Percentiles rank a stretch among this genome's conserved stretches.
phyloP scores from a whole-genome alignment of 2,888 invertebrate genomes.

The Mimachlamys varia region DNA sequence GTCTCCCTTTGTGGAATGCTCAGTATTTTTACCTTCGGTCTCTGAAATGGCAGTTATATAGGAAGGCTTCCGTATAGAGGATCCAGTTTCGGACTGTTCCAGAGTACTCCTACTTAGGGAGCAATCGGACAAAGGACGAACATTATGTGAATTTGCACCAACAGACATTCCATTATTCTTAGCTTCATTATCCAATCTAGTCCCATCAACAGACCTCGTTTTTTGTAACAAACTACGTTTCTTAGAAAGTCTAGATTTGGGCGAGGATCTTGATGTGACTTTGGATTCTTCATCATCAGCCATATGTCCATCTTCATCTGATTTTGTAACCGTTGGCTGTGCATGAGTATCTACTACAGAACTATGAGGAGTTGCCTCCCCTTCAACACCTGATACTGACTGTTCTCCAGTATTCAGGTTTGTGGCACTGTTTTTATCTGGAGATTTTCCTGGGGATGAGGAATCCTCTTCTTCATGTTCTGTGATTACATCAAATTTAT shows the following conservation, averaged over 20 bases:
- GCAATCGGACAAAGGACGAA: not conserved
- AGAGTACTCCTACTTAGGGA: not conserved
- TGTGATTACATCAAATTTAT: not conserved
- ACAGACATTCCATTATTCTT: not conserved
- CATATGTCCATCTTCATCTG: not conserved
- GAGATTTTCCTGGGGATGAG: constrained; percentile 2
- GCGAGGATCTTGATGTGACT: not conserved
- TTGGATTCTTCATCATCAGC: not conserved
- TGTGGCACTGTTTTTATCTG: not conserved
- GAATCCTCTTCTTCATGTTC: not conserved
- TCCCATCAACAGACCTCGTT: not conserved
- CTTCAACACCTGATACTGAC: not conserved
- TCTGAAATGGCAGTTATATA: not conserved
- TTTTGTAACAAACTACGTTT: not conserved
- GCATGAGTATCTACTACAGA: not conserved
- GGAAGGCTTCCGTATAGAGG: not conserved
- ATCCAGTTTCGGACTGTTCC: not conserved
- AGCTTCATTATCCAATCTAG: not conserved
- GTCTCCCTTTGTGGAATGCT: not conserved
- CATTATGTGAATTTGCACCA: not conserved
- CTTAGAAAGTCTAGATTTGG: not conserved
- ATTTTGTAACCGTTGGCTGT: not conserved
- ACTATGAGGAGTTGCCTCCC: not conserved
- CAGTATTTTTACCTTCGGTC: not conserved
- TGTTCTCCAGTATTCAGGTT: not conserved